These are phyloP conservation scores for Melipona quadrifasciata DNA, from an alignment of 1,140 invertebrate genomes.

Conservation along the genomic window DNA sequence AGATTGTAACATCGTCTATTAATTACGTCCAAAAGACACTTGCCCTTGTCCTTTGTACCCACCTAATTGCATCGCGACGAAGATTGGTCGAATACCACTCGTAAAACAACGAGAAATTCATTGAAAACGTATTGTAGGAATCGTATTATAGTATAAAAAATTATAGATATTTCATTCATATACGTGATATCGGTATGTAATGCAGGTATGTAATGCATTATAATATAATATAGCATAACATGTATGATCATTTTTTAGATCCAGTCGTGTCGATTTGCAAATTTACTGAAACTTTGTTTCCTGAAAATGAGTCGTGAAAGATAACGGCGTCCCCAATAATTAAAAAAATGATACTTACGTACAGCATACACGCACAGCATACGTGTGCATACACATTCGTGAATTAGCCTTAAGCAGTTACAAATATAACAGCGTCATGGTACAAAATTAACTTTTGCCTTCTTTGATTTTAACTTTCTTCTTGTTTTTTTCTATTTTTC, in stretches of 20 bases:
- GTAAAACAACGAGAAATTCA: too few relatives aligned
- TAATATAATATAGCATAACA: too few relatives aligned
- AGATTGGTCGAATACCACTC: background rate
- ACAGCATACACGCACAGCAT: too few relatives aligned
- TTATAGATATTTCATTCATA: background rate
- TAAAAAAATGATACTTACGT: too few relatives aligned
- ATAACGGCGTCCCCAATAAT: too few relatives aligned
- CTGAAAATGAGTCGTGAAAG: too few relatives aligned
- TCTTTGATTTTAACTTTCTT: background rate
- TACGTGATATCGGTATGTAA: background rate
- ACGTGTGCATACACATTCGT: too few relatives aligned
- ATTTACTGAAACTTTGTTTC: too few relatives aligned
- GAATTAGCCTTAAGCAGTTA: background rate
- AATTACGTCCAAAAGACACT: conserved; percentile 22
- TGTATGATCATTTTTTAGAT: background rate
- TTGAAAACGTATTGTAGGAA: too few relatives aligned
- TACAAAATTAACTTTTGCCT: background rate
- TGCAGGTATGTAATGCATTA: too few relatives aligned
- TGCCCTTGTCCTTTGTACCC: conserved; percentile 16
- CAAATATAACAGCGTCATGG: background rate
- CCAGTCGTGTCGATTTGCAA: too few relatives aligned
- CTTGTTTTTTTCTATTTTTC: conserved; percentile 13
- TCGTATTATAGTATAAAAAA: background rate
- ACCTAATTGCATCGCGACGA: background rate
- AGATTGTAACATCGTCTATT: conserved; percentile 31